Evolutionary conservation across 1,140 invertebrate genomes (phyloP).

Genomic region (Drosophila tsacasi): DNA sequence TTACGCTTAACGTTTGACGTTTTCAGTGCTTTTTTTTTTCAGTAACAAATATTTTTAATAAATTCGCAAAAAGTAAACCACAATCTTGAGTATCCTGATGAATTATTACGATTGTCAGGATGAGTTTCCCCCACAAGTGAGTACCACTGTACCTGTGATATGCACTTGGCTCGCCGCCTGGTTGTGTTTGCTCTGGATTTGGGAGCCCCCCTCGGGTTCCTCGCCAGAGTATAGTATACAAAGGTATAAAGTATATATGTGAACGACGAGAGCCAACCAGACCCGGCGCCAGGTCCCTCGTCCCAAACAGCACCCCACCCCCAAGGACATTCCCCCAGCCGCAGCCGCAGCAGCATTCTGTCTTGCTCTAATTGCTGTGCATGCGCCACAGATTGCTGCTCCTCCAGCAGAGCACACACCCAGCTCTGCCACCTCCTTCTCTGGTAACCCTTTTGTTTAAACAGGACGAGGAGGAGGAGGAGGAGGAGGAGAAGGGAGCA

Average conservation of each 20-base stretch:
- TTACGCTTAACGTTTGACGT: too few relatives aligned
- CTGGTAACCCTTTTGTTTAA: slow-evolving; percentile 56
- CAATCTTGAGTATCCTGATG: neutral
- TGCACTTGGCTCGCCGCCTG: slow-evolving; percentile 8
- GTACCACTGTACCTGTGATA: slow-evolving; percentile 14
- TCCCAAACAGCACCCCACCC: slow-evolving; percentile 6
- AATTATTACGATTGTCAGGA: neutral
- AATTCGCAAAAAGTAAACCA: neutral
- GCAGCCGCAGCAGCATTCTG: slow-evolving; percentile 29
- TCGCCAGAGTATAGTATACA: slow-evolving; percentile 12
- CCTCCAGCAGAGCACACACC: neutral
- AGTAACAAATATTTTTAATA: neutral
- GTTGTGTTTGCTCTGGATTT: slow-evolving; percentile 28
- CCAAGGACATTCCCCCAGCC: slow-evolving; percentile 23
- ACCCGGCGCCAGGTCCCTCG: slow-evolving; percentile 8
- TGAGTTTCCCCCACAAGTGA: neutral
- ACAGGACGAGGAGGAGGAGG: slow-evolving; percentile 3
- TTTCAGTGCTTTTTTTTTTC: neutral
- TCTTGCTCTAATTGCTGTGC: slow-evolving; percentile 74
- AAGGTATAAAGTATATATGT: slow-evolving; percentile 13
- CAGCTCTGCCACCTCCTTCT: neutral
- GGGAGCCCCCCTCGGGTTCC: neutral
- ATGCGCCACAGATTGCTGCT: slow-evolving; percentile 44
- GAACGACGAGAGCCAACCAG: slow-evolving; percentile 34
- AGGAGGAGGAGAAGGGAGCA: neutral